These are phyloP conservation scores for Calephelis nemesis DNA, from an alignment of 1,140 invertebrate genomes.

Conservation along the genomic window DNA sequence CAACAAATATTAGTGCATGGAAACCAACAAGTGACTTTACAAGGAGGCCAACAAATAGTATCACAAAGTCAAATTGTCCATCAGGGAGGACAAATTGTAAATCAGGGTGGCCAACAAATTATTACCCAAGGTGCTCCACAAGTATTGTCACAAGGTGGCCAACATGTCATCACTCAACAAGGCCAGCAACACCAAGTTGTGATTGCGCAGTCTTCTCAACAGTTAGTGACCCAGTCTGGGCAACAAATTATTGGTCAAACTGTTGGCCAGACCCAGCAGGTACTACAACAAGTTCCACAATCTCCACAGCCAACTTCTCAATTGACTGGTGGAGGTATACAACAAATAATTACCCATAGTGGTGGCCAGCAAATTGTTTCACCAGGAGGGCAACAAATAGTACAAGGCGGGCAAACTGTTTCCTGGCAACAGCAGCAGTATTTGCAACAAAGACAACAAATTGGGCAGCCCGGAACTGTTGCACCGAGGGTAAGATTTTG, in stretches of 20 bases:
- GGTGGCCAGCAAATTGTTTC: conserved; percentile 72
- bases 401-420: conserved; percentile 68
- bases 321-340: conserved; percentile 52
- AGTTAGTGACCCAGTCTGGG: conserved; percentile 64
- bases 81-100: conserved; percentile 68
- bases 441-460: conserved; percentile 67
- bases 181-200: conserved; percentile 71
- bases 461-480: conserved; percentile 65
- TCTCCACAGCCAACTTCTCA: conserved; percentile 61
- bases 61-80: conserved; percentile 71
- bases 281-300: conserved; percentile 64
- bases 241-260: conserved; percentile 68
- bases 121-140: conserved; percentile 66
- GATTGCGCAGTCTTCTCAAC: conserved; percentile 65
- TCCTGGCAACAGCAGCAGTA: conserved; percentile 73
- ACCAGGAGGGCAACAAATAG: conserved; percentile 67
- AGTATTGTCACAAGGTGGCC: conserved; percentile 65
- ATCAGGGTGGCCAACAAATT: conserved; percentile 68
- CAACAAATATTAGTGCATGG: conserved; percentile 74
- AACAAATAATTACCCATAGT: conserved; percentile 47
- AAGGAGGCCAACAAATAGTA: conserved; percentile 69
- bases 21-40: conserved; percentile 69
- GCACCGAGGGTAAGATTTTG: conserved; percentile 63
- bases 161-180: conserved; percentile 73
- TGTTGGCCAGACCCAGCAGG: conserved; percentile 64